These are phyloP conservation scores for Drosophila pullipes DNA, from an alignment of 2,888 invertebrate genomes.

Conservation along the genomic window DNA sequence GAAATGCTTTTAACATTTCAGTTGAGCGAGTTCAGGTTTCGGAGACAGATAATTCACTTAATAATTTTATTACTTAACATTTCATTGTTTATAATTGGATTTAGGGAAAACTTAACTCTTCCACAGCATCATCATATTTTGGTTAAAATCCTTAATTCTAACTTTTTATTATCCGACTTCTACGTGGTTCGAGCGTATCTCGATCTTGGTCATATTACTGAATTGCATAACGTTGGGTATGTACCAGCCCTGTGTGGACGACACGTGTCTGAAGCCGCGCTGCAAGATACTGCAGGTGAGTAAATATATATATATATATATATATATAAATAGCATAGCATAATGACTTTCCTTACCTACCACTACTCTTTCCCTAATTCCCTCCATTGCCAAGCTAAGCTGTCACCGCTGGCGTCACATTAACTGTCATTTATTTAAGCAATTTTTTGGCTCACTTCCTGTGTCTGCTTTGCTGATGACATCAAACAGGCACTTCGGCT, in stretches of 20 bases:
- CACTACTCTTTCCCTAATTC: background rate
- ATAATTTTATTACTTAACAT: background rate
- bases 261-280: constrained; percentile 94
- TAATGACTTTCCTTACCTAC: constrained; percentile 4
- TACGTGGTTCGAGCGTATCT: constrained; percentile 99
- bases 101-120: background rate
- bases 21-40: background rate
- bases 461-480: constrained; percentile 69
- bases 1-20: background rate
- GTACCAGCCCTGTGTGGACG: constrained; percentile 99
- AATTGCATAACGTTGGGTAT: constrained; percentile 99
- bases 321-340: background rate
- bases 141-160: constrained; percentile 38
- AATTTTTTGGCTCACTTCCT: constrained; percentile 79
- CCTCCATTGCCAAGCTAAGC: constrained; percentile 11
- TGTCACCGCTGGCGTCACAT: constrained; percentile 67
- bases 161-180: constrained; percentile 5
- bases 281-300: constrained; percentile 96
- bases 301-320: constrained; percentile 8
- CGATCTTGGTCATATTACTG: constrained; percentile 98
- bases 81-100: background rate
- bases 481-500: constrained; percentile 78
- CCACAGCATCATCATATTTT: constrained; percentile 1
- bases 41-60: background rate
- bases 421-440: constrained; percentile 79